phyloP scores from a whole-genome alignment of 1,140 invertebrate species.

The Zeugodacus cucurbitae region DNA sequence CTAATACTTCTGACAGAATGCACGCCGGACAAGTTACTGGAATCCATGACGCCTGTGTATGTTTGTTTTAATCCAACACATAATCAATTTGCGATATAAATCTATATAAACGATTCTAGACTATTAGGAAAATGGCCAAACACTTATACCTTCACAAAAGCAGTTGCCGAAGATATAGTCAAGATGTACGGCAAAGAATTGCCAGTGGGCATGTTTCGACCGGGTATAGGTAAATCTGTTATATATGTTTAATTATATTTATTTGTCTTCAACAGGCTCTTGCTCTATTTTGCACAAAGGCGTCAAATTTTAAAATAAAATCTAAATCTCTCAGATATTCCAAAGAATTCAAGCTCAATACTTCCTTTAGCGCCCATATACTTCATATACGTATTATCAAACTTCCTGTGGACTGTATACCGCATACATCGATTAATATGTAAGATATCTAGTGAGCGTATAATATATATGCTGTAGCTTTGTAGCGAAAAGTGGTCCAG shows the following conservation, averaged over 20 bases:
- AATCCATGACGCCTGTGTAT: conserved; percentile 76
- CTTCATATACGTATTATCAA: too few species aligned
- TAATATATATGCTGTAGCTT: too few species aligned
- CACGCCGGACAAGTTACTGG: conserved; percentile 70
- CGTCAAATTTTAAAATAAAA: background rate
- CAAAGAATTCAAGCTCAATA: too few species aligned
- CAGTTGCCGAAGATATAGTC: conserved; percentile 73
- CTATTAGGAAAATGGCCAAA: conserved; percentile 74
- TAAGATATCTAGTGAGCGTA: too few species aligned
- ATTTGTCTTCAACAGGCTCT: too few species aligned
- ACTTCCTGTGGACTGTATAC: too few species aligned
- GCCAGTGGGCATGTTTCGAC: conserved; percentile 71
- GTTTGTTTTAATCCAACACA: conserved; percentile 47
- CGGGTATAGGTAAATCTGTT: conserved; percentile 68
- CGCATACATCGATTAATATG: too few species aligned
- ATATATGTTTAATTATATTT: background rate
- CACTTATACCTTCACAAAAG: conserved; percentile 77
- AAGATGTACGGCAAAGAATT: conserved; percentile 69
- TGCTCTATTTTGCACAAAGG: background rate
- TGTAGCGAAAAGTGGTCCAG: too few species aligned
- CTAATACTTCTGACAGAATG: conserved; percentile 69
- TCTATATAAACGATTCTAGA: conserved; percentile 57
- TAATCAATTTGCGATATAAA: background rate
- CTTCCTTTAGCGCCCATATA: too few species aligned
- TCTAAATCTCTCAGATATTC: background rate